Conservation (phyloP, 2,888 invertebrate species). For the Nezara viridula region DNA sequence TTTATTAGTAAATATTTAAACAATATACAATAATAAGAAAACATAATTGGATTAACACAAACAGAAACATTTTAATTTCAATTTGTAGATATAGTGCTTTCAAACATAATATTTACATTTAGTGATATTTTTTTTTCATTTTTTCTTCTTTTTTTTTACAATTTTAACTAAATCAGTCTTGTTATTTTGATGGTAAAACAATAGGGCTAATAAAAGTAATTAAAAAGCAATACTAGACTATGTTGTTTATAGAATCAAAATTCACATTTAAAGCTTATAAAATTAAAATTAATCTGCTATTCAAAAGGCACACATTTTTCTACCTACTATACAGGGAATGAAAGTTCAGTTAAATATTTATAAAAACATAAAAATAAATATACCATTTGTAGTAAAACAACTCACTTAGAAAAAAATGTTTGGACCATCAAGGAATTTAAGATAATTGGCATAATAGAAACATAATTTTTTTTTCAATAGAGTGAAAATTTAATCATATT, state of each 20-base stretch:
- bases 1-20: conserved; percentile 49
- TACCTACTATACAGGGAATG: conserved; percentile 6
- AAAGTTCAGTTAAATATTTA: background rate
- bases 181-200: conserved; percentile 37
- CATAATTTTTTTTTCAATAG: background rate
- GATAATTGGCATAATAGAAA: background rate
- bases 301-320: conserved; percentile 28
- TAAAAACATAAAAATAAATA: background rate
- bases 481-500: background rate
- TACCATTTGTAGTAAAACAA: background rate
- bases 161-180: conserved; percentile 40
- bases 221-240: conserved; percentile 31
- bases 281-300: conserved; percentile 31
- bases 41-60: conserved; percentile 46
- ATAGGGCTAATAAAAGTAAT: conserved; percentile 7
- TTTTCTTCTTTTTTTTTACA: conserved; percentile 14
- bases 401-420: conserved; percentile 23
- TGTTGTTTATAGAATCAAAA: conserved; percentile 8
- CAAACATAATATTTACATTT: conserved; percentile 42
- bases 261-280: conserved; percentile 45
- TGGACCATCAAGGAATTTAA: background rate
- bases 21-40: conserved; percentile 48
- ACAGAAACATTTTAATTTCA: conserved; percentile 40
- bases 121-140: background rate
- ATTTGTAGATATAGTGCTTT: conserved; percentile 42